A percentile compares a stretch with the other conserved stretches of the same genome.
These are phyloP conservation scores for Bicyclus anynana DNA, from an alignment of 1,140 invertebrate genomes.

Conservation along the genomic window DNA sequence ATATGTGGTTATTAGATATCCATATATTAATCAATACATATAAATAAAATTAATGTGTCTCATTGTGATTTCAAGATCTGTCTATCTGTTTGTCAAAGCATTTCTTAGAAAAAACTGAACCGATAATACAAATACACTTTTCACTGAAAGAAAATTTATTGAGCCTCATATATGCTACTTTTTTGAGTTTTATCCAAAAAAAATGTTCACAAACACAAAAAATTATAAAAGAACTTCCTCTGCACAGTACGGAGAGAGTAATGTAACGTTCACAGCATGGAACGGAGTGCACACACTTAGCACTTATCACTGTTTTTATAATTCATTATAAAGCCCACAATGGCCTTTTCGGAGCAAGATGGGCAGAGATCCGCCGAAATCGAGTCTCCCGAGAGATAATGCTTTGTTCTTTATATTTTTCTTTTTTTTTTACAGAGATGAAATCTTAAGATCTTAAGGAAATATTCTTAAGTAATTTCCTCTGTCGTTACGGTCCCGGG, in stretches of 20 bases:
- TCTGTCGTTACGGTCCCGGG: conserved; percentile 35
- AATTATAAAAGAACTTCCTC: too few species aligned
- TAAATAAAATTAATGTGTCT: too few species aligned
- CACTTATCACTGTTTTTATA: conserved; percentile 6
- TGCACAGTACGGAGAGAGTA: background rate
- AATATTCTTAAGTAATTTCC: conserved; percentile 47
- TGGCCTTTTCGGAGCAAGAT: conserved; percentile 9
- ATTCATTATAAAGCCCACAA: conserved; percentile 19
- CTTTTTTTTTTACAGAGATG: conserved; percentile 14
- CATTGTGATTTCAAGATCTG: too few species aligned
- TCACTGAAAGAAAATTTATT: too few species aligned
- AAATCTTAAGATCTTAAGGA: conserved; percentile 37
- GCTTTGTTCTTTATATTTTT: conserved; percentile 30
- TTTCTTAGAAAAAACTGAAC: too few species aligned
- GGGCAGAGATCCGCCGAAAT: conserved; percentile 16
- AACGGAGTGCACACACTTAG: background rate
- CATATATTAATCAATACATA: too few species aligned
- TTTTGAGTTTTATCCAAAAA: too few species aligned
- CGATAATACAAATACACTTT: too few species aligned
- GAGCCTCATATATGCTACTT: too few species aligned
- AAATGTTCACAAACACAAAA: too few species aligned
- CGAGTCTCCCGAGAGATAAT: background rate
- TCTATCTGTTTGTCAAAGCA: too few species aligned
- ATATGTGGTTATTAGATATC: too few species aligned
- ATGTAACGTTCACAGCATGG: conserved; percentile 2